Conservation (phyloP, 1,140 invertebrate species). For the Eufriesea mexicana region DNA sequence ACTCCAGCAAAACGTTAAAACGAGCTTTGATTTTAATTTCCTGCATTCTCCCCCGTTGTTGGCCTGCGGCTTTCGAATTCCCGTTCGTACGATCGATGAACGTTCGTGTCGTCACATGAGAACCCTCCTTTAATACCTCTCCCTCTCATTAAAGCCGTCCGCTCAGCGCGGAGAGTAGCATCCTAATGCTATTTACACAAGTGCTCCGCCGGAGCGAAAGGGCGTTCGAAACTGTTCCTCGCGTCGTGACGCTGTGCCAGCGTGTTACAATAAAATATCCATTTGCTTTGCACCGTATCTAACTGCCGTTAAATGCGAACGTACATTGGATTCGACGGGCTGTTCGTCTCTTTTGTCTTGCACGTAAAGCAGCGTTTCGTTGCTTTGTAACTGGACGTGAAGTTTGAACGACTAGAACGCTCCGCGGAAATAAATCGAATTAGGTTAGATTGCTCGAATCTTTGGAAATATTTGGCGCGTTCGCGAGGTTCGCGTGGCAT, state of each 20-base stretch:
- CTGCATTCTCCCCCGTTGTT: slow-evolving; percentile 35
- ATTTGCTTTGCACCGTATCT: not conserved
- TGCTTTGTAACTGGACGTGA: not conserved
- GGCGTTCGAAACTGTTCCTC: slow-evolving; percentile 43
- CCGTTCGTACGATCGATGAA: slow-evolving; percentile 63
- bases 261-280: slow-evolving; percentile 35
- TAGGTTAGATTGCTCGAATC: too few relatives aligned
- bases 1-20: slow-evolving; percentile 49
- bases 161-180: slow-evolving; percentile 61
- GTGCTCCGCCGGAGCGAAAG: slow-evolving; percentile 59
- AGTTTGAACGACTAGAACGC: not conserved
- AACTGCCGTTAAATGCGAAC: slow-evolving; percentile 5
- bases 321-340: not conserved
- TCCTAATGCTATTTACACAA: slow-evolving; percentile 72
- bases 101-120: slow-evolving; percentile 65
- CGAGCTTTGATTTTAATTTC: slow-evolving; percentile 63
- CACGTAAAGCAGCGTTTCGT: not conserved
- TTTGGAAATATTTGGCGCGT: too few relatives aligned
- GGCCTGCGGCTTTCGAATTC: slow-evolving; percentile 63
- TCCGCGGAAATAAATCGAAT: too few relatives aligned
- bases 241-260: not conserved
- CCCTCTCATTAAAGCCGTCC: slow-evolving; percentile 67
- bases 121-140: slow-evolving; percentile 66
- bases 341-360: not conserved
- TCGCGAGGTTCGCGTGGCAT: too few relatives aligned